Conservation (phyloP, 1,140 invertebrate species). For the Papilio aristodemus region DNA sequence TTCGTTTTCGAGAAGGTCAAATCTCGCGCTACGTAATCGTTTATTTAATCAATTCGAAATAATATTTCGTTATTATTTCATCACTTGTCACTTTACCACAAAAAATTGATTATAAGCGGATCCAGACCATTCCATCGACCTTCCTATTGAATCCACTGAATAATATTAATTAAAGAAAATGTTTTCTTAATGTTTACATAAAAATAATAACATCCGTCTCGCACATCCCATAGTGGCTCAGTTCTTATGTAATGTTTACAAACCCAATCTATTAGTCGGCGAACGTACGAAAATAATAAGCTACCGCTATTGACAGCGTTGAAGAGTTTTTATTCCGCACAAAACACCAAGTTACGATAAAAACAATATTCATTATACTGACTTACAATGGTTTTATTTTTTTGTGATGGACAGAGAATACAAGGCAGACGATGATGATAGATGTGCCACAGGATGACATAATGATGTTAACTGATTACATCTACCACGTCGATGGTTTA, state of each 20-base stretch:
- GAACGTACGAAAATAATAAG: not conserved
- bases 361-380: slow-evolving; percentile 2
- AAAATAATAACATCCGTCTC: slow-evolving; percentile 5
- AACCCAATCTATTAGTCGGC: not conserved
- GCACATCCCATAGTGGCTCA: not conserved
- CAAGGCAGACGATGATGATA: not conserved
- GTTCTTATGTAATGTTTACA: slow-evolving; percentile 1
- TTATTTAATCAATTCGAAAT: not conserved
- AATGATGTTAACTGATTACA: no score
- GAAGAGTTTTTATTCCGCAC: slow-evolving; percentile 5
- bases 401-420: not conserved
- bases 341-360: not conserved
- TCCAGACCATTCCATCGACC: not conserved
- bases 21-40: slow-evolving; percentile 1
- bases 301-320: not conserved
- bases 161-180: not conserved
- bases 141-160: not conserved
- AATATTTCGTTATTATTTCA: slow-evolving; percentile 14
- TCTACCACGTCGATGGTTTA: no score
- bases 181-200: not conserved
- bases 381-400: not conserved
- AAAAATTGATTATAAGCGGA: not conserved
- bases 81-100: slow-evolving; percentile 3
- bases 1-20: slow-evolving; percentile 21
- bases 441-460: not conserved